Conservation (phyloP, 92 coral and sea anemone species). For the Zoanthus sociatus region DNA sequence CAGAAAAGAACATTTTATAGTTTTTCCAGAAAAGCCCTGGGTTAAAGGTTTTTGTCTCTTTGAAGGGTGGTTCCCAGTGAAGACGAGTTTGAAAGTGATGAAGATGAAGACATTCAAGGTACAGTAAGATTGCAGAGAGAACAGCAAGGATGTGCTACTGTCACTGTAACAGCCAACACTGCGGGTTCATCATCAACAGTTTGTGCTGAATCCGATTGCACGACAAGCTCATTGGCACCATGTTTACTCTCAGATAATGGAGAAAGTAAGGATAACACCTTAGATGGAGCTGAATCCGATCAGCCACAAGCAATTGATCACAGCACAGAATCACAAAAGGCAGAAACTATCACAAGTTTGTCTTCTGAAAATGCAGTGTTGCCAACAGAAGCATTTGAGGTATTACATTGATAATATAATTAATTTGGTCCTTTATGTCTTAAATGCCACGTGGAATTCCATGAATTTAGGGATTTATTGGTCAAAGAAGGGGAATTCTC, state of each 20-base stretch:
- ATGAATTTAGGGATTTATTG: no score
- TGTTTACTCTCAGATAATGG: background rate
- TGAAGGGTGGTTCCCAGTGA: conserved; percentile 68
- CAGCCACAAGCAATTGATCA: background rate
- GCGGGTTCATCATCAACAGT: conserved; percentile 15
- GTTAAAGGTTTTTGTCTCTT: background rate
- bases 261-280: background rate
- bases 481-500: no score
- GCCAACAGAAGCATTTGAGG: background rate
- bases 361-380: background rate
- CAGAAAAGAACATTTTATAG: no score
- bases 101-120: conserved; percentile 55
- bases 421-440: background rate
- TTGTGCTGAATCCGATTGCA: background rate
- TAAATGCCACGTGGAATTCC: background rate
- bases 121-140: conserved; percentile 40
- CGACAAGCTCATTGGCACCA: background rate
- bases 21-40: no score
- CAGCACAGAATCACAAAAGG: background rate
- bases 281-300: background rate
- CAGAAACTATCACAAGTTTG: background rate
- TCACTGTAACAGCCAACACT: conserved; percentile 1
- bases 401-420: background rate
- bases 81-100: conserved; percentile 74
- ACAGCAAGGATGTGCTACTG: background rate